Evolutionary conservation across 1,140 invertebrate genomes (phyloP).

Genomic region (Heliconius hermathena): DNA sequence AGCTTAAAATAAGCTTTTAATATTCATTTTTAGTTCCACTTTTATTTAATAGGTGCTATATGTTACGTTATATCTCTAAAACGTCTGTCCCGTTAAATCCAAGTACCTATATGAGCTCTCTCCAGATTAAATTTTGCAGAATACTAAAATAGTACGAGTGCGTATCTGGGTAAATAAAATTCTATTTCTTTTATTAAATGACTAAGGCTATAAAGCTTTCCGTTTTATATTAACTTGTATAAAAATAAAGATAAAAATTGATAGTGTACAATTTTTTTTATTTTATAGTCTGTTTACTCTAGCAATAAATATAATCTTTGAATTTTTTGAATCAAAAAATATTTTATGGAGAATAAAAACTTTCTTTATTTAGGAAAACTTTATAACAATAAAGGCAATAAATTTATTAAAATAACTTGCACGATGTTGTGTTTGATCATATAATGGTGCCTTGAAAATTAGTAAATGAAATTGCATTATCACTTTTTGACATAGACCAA

Average conservation of each 20-base stretch:
- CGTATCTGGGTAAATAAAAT: slow-evolving; percentile 11
- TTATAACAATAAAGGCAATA: no score
- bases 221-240: slow-evolving; percentile 18
- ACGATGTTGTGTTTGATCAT: no score
- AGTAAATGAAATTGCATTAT: no score
- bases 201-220: slow-evolving; percentile 6
- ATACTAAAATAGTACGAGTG: slow-evolving; percentile 3
- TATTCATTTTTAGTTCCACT: slow-evolving; percentile 12
- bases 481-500: no score
- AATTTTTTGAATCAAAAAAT: no score
- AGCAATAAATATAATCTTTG: no score
- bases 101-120: slow-evolving; percentile 14
- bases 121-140: slow-evolving; percentile 16
- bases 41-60: slow-evolving; percentile 12
- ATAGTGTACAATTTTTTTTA: no score
- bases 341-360: no score
- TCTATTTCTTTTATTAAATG: slow-evolving; percentile 7
- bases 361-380: no score
- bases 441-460: no score
- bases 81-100: slow-evolving; percentile 12
- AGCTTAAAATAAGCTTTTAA: not conserved
- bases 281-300: no score
- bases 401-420: no score
- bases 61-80: slow-evolving; percentile 9
- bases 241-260: not conserved